Base-by-base conservation (phyloP, 1,140 invertebrate genomes). In the Zaprionus ornatus region DNA sequence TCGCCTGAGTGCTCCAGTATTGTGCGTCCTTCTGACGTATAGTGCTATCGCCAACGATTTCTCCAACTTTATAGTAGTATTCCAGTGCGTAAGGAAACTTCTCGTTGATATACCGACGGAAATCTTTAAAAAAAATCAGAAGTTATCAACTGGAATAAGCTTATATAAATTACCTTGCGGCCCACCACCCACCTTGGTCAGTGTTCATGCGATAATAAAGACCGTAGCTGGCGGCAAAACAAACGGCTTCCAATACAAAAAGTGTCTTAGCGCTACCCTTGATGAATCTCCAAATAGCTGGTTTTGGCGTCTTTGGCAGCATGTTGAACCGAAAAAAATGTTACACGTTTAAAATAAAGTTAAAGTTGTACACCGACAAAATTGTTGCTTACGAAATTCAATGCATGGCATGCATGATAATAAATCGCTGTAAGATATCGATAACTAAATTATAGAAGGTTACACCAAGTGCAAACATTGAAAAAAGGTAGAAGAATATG, bases 151-250 rank as follows among this genome's bases (percentile, higher is more conserved):
- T n/a, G 21, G 1, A 17, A 65, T 10, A 6, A 32, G 56, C 79
- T 90, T 90, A 90, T 85, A 42, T 81, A 90, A 90, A 90, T 84
- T 10, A 32, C 10, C 25, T n/a, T 32, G 17, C 29, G 21, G 0
- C 29, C 29, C 9, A 32, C 29, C 35, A 40, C 85, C 81, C 91
- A 95, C 95, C 94, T 93, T 94, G 93, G 79, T 95, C 93, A 55
- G 93, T 94, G 81, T 95, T 95, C 76, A 95, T 92, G 92, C 93
- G 94, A 83, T 94, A 93, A 93, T 94, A 95, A 66, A 94, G 76
- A 56, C 93, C 94, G 92, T 95, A 95, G 29, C 93, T 93, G 15
- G 92, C 93, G 13, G 93, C 93, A 87, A 95, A 93, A 54, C 91
- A 93, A 61, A 93, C 68, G 15, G 93, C 93, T 93, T 95, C 95